Conservation (phyloP, 2,797 vertebrate genomes). For the Pterois miles region DNA sequence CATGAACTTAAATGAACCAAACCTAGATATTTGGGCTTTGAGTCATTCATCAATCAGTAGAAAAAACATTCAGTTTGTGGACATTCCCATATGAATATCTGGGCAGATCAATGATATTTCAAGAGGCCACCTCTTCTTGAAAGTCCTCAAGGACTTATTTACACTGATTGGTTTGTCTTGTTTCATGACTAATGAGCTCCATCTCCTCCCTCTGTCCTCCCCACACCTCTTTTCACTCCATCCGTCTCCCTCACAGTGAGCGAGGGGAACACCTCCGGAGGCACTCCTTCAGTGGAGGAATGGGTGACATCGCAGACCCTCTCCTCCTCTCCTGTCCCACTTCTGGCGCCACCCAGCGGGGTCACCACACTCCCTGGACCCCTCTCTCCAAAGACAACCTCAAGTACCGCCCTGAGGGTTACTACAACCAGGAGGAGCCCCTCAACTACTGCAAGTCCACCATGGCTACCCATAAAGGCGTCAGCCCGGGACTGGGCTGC, state of each 20-base stretch:
- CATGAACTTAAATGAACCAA: constrained; percentile 59
- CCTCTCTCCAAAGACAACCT: constrained; percentile 83
- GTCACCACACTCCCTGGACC: constrained; percentile 84
- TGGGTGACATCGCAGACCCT: constrained; percentile 81
- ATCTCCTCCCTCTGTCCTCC: background rate
- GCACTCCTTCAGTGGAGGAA: constrained; percentile 67
- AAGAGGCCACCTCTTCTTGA: background rate
- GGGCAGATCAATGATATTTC: background rate
- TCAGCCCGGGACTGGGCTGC: constrained; percentile 67
- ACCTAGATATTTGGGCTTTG: constrained; percentile 59
- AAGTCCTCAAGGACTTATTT: constrained; percentile 1
- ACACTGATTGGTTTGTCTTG: background rate
- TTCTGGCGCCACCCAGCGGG: constrained; percentile 70
- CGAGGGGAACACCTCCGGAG: constrained; percentile 83
- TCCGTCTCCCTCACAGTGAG: constrained; percentile 66
- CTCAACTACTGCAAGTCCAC: constrained; percentile 83
- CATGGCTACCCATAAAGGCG: constrained; percentile 78
- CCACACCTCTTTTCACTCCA: background rate
- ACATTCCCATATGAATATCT: constrained; percentile 11
- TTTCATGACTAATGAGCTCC: constrained; percentile 23
- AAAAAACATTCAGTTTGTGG: constrained; percentile 35
- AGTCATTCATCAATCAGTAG: constrained; percentile 60
- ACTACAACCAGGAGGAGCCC: constrained; percentile 80
- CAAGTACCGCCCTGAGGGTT: constrained; percentile 80
- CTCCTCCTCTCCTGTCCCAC: constrained; percentile 79